Conservation (phyloP, 2,888 invertebrate genomes). For the Plemyria rubiginata region DNA sequence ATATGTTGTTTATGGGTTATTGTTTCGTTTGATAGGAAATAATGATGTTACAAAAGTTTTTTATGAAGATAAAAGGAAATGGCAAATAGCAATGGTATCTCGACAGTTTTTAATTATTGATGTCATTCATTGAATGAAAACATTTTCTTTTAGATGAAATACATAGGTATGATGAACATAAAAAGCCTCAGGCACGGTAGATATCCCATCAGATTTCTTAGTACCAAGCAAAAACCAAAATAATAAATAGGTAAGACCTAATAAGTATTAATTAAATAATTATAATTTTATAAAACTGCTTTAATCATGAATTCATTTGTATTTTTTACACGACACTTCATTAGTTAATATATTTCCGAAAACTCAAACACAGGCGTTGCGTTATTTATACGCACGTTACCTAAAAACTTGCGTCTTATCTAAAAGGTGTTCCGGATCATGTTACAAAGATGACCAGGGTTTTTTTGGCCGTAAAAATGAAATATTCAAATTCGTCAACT, state of each 20-base stretch:
- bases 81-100: neutral
- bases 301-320: slow-evolving; percentile 50
- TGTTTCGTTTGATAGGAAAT: slow-evolving; percentile 56
- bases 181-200: no score
- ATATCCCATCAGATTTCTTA: no score
- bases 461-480: no score
- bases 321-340: slow-evolving; percentile 62
- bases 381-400: slow-evolving; percentile 43
- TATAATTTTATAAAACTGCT: no score
- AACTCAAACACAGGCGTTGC: slow-evolving; percentile 48
- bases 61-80: slow-evolving; percentile 3
- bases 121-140: no score
- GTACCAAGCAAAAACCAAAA: no score
- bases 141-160: no score
- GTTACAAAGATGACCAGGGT: neutral
- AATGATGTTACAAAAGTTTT: slow-evolving; percentile 37
- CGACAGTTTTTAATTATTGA: neutral
- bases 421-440: neutral
- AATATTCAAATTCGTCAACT: no score
- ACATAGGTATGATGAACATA: no score
- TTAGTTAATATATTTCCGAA: slow-evolving; percentile 62
- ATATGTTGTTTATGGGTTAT: slow-evolving; percentile 67
- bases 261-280: no score
- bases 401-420: slow-evolving; percentile 19
- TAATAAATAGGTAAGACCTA: no score